Conservation (phyloP, 2,113 vertebrate genomes). For the Chaenogobius annularis region DNA sequence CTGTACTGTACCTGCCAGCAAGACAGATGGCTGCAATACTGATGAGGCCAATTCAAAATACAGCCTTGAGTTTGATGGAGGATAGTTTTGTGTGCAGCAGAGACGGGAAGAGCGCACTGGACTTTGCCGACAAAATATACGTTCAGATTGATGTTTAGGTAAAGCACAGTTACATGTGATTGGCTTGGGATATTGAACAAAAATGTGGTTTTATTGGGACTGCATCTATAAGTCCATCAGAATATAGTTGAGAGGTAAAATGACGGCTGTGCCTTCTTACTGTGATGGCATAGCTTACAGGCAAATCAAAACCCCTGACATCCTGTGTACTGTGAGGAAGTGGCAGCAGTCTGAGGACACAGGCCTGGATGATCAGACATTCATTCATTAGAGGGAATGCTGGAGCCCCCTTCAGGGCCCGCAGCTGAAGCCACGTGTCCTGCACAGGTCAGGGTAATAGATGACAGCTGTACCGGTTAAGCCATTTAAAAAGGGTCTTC, state of each 20-base stretch:
- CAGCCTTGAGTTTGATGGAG: constrained; percentile 46
- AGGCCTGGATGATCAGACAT: constrained; percentile 23
- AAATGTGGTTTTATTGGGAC: not conserved
- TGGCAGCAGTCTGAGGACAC: constrained; percentile 40
- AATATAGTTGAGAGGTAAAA: not conserved
- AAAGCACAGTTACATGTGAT: not conserved
- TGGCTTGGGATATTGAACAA: not conserved
- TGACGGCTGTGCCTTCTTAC: not conserved
- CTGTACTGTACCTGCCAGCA: constrained; percentile 56
- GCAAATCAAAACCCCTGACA: not conserved
- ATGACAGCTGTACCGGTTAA: constrained; percentile 29
- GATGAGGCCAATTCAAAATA: constrained; percentile 54
- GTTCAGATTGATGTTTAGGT: not conserved
- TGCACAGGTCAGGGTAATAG: constrained; percentile 29
- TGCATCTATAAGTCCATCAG: not conserved
- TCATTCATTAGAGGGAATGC: constrained; percentile 51
- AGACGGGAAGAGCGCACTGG: constrained; percentile 16
- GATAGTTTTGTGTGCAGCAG: not conserved
- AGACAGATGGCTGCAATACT: constrained; percentile 58
- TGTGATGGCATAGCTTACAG: not conserved
- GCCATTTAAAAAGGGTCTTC: constrained; percentile 26
- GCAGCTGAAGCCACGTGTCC: constrained; percentile 21
- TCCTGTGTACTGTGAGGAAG: constrained; percentile 6
- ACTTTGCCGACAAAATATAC: constrained; percentile 9
- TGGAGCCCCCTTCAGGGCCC: constrained; percentile 38